Evolutionary conservation across 2,797 vertebrate species (phyloP), one percentile per base, ranked within the genome.

Genomic region (Carapus acus): DNA sequence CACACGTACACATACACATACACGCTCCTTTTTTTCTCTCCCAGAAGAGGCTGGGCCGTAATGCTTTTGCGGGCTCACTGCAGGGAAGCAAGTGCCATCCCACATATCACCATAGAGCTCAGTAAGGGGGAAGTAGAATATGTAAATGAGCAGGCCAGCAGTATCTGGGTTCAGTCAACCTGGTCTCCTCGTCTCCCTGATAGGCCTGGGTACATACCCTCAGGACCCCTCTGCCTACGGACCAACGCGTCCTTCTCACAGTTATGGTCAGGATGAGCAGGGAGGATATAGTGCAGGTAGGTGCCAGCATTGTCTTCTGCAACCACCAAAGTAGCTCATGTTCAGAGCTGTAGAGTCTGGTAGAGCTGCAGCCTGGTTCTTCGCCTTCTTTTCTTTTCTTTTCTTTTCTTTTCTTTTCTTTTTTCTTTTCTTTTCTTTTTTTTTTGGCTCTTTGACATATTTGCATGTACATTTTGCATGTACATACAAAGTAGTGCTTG

Each of bases 211-310:
- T 91, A 85, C 91, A 88, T 91, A 86, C 88, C 88, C 88, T 91
- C 90, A 90, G 90, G 88, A 92, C 88, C 90, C 88, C 77, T 88
- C 89, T 87, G 90, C 91, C 91, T 91, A 87, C 86, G 87, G 87
- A 89, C 89, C 90, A 86, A 81, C 88, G 84, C 91, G 91, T 92
- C 90, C 90, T 89, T 88, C 90, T 89, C 90, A 83, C 87, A 90
- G 78, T 92, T 90, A 88, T 90, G 90, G 88, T 92, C 91, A 91
- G 92, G 91, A 92, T 90, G 91, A 90, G 88, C 91, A 90, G 91
- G 89, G 91, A 91, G 88, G 90, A 90, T 87, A 83, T 92, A 87
- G 88, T 83, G 83, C 89, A 88, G 91, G 91, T 91, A 90, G 89
- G 85, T 91, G 87, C 78, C 87, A 85, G 83, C 88, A 88, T 86